phyloP scores from a whole-genome alignment of 2,888 invertebrate species.

The Spisula subtruncata region DNA sequence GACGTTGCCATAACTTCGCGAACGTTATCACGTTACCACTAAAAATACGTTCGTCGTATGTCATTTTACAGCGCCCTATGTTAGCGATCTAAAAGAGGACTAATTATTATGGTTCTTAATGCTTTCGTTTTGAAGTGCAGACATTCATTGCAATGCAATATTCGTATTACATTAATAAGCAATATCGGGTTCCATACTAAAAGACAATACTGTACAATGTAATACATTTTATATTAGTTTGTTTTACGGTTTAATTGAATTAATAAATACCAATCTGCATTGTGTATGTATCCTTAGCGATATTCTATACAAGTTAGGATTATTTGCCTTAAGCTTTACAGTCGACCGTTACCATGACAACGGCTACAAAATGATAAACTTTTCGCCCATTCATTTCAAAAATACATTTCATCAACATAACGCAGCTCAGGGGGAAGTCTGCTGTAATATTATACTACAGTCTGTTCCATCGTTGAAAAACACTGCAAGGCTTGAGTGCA shows the following conservation, averaged over 20 bases:
- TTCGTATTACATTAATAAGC: no score
- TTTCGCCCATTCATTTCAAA: neutral
- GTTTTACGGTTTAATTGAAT: neutral
- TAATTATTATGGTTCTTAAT: no score
- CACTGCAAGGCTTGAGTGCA: neutral
- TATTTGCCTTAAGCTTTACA: conserved; percentile 18
- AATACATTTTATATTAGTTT: neutral
- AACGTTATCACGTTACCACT: no score
- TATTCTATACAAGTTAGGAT: neutral
- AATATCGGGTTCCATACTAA: neutral
- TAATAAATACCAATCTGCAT: neutral
- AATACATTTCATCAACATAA: neutral
- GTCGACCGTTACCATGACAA: neutral
- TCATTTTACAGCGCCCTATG: no score
- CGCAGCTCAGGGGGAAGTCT: neutral
- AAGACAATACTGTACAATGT: neutral
- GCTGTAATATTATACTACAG: neutral
- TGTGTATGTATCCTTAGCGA: neutral
- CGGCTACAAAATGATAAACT: neutral
- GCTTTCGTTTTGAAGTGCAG: no score
- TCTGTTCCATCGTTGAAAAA: neutral
- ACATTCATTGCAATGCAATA: no score
- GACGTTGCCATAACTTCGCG: no score
- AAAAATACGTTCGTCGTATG: no score
- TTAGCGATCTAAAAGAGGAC: no score